Evolutionary conservation across 2,888 invertebrate genomes (phyloP).

Genomic region (Ariolimax columbianus): DNA sequence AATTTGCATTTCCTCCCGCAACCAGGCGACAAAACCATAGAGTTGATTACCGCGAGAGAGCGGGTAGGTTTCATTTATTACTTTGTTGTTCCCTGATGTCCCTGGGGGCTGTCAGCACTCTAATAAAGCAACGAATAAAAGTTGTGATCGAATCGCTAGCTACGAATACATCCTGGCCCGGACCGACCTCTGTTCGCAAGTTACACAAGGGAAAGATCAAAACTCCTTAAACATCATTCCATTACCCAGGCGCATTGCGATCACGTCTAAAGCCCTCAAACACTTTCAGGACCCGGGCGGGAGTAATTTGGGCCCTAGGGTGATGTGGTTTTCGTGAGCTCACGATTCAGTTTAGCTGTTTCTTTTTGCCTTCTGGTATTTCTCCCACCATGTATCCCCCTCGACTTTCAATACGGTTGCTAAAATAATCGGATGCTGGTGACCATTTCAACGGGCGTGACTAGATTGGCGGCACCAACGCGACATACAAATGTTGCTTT

Average conservation of each 20-base stretch:
- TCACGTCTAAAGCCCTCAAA: neutral
- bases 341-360: conserved; percentile 5
- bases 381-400: conserved; percentile 5
- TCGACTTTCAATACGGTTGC: neutral
- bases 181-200: neutral
- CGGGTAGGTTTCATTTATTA: conserved; percentile 36
- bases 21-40: neutral
- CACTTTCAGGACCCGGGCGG: neutral
- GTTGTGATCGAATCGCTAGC: conserved; percentile 20
- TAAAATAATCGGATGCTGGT: neutral
- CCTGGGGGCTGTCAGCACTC: conserved; percentile 2
- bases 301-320: neutral
- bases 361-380: neutral
- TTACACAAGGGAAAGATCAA: conserved; percentile 36
- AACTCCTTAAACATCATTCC: conserved; percentile 33
- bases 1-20: conserved; percentile 31
- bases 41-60: conserved; percentile 29
- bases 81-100: conserved; percentile 21
- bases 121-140: conserved; percentile 41
- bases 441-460: neutral
- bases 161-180: neutral
- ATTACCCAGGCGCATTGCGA: conserved; percentile 13
- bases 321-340: neutral
- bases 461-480: neutral
- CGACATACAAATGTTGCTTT: too few species aligned